Base-by-base conservation (phyloP, 30 jellyfish, hydroid and myxozoan genomes). In the Chrysaora quinquecirrha region DNA sequence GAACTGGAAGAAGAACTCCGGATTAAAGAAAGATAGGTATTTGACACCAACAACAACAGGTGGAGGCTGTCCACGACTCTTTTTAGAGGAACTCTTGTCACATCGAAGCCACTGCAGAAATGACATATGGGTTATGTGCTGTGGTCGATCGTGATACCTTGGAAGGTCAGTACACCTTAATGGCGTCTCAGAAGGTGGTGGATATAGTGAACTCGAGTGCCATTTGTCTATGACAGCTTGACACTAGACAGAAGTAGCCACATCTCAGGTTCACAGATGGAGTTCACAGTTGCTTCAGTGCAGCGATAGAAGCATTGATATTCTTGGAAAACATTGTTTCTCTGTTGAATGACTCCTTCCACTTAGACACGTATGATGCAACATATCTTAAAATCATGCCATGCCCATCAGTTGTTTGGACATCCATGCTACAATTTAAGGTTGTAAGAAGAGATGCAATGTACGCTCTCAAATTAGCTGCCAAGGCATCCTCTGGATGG, bases 301-400 rank as follows among this genome's bases (percentile, higher is more conserved):
- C n/a, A n/a, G n/a, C n/a, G n/a, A n/a, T n/a, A n/a, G n/a, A 16
- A 78, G 78, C n/a, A n/a, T n/a, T n/a, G n/a, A n/a, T n/a, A n/a
- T n/a, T n/a, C n/a, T n/a, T n/a, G n/a, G n/a, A n/a, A n/a, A n/a
- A 58, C 0, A 82, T 34, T 0, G 78, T 38, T 49, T 66, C 74
- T 20, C 24, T 14, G 21, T 74, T 48, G 67, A 74, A 74, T 0
- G 79, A 0, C 2, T 77, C 84, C 27, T 23, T 12, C 24, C 30
- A n/a, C 34, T 77, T 77, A 18, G 88, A 31, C 19, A 72, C 75
- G 64, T 83, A 83, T 9, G 83, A 64, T 0, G 80, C 14, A 12
- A 77, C 88, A 77, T 77, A 77, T 34, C 27, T 56, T 34, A 77
- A 31, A 3, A 77, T 0, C 84, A 77, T 77, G 0, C 81, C 73